Conservation (phyloP, 2,113 vertebrate species). For the Ceyx melanurus region DNA sequence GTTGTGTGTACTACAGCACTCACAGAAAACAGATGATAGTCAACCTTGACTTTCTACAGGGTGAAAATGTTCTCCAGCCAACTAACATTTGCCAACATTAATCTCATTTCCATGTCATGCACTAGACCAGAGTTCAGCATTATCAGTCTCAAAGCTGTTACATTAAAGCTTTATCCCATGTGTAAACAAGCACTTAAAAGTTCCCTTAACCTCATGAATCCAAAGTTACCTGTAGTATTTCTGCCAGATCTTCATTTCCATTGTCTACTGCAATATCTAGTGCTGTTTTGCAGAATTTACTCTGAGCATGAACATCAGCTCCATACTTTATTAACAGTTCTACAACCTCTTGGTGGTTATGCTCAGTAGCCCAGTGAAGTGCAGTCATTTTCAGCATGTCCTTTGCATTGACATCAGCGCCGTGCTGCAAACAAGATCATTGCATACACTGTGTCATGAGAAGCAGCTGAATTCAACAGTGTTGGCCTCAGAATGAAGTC, state of each 20-base stretch:
- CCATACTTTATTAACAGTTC: constrained; percentile 88
- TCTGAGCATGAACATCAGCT: constrained; percentile 87
- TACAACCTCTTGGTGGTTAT: constrained; percentile 85
- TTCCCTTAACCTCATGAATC: not conserved
- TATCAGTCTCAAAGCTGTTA: not conserved
- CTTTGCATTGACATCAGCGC: constrained; percentile 88
- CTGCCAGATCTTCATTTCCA: constrained; percentile 84
- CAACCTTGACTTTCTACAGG: not conserved
- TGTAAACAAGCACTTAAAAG: not conserved
- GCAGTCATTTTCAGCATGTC: constrained; percentile 93
- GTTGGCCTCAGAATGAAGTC: not conserved
- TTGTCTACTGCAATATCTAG: constrained; percentile 89
- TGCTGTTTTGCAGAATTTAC: constrained; percentile 89
- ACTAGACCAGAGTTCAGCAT: not conserved
- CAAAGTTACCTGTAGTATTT: constrained; percentile 85
- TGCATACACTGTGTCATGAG: not conserved
- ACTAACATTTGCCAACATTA: not conserved
- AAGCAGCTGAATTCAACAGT: not conserved
- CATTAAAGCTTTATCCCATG: not conserved
- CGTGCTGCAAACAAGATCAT: constrained; percentile 77
- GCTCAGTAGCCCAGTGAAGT: constrained; percentile 89
- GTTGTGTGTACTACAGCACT: not conserved
- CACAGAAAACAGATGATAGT: not conserved
- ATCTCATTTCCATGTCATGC: not conserved
- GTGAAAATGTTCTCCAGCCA: not conserved